Base-by-base conservation (phyloP, 2,797 vertebrate species). In the Nannoperca obscura region DNA sequence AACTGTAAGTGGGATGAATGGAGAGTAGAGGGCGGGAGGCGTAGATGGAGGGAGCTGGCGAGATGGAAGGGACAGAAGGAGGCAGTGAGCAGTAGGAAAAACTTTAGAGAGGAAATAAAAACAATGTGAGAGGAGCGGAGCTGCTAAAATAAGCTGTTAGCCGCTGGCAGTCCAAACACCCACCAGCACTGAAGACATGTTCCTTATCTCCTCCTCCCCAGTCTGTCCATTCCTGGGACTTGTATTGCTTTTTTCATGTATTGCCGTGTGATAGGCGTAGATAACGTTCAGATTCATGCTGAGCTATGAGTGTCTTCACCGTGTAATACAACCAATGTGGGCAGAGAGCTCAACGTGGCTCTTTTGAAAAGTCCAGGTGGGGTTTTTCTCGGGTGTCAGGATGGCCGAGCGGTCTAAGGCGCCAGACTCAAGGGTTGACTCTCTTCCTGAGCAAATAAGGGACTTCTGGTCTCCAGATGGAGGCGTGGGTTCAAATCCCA, bases 111-210 rank as follows among this genome's bases (percentile, higher is more conserved):
- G 78, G 83, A 89, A 88, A 87, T 87, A 85, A 88, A 90, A 91
- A 91, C 83, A 80, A 90, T 77, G 84, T 86, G 79, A 84, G 74
- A 61, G 55, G 75, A 89, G 84, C 57, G 49, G 72, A 77, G 74
- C 69, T 80, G 55, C 83, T 90, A 91, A 89, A 91, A 88, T 87
- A 89, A 92, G 79, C 88, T 85, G 88, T 87, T 84, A 83, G 82
- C 89, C 78, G 4, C 84, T 17, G 78, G 77, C 83, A 83, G 81
- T 63, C 84, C 81, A 88, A 90, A 89, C 86, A 87, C 85, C 81
- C 76, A 81, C 30, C 71, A 42, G 27, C 83, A 38, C 73, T 22
- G 52, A 79, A 67, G 76, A 87, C 76, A 55, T 80, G 75, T 71
- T 80, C 72, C 81, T 74, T 63, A 68, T 79, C 81, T 64, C 30